Percentiles rank a stretch among this genome's conserved stretches.
phyloP scores from a whole-genome alignment of 2,113 vertebrate genomes.

The Callipepla californica region DNA sequence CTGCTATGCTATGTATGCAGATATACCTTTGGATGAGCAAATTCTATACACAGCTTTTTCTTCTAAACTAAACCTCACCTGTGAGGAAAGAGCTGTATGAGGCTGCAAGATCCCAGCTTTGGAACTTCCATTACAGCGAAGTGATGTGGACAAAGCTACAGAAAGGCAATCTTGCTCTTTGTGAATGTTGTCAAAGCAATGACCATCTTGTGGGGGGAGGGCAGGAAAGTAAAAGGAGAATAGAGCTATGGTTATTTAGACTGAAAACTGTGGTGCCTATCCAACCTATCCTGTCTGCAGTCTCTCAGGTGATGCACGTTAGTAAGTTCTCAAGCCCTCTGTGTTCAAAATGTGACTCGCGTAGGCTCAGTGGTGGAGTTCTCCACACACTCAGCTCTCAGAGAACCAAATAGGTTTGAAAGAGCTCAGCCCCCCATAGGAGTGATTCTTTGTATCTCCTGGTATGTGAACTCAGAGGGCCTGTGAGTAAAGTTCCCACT shows the following conservation, averaged over 20 bases:
- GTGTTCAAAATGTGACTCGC: fast-evolving
- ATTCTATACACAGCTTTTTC: neutral
- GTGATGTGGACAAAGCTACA: neutral
- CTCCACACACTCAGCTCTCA: neutral
- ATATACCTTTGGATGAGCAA: neutral
- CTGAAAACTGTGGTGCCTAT: neutral
- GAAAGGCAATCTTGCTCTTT: neutral
- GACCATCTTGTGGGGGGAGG: neutral
- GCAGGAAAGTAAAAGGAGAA: neutral
- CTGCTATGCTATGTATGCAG: neutral
- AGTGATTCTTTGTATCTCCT: neutral
- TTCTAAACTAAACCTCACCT: neutral
- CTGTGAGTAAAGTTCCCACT: neutral
- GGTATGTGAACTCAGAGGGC: neutral
- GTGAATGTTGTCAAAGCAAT: neutral
- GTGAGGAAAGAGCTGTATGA: neutral
- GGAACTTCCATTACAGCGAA: neutral
- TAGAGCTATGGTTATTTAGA: neutral
- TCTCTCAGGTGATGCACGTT: neutral
- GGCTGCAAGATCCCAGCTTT: neutral
- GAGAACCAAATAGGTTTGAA: neutral
- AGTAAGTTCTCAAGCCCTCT: neutral
- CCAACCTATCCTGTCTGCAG: neutral
- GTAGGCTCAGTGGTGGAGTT: neutral
- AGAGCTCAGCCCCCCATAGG: neutral